Base-by-base conservation (phyloP, 1,140 invertebrate species). In the Lepidostoma basale region DNA sequence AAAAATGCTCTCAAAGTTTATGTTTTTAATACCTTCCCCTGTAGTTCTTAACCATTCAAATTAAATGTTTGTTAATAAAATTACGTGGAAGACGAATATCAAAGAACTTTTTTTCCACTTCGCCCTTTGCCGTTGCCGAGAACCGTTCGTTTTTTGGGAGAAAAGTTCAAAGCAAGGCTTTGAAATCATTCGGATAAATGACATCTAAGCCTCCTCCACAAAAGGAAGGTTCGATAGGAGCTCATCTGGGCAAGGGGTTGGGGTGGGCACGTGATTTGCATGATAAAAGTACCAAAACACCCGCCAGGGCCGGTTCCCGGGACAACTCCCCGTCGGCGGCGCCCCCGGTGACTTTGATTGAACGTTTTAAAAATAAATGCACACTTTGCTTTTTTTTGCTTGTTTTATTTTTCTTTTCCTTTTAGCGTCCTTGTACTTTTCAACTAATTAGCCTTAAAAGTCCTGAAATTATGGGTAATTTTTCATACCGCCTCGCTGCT, bases 161-260 rank as follows among this genome's bases (percentile, higher is more conserved):
- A 49, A 47, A 62, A 62, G 56, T 70, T 70, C 69, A 70, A 70
- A 70, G 69, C 69, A 26, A 20, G 44, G 69, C 36, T 60, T 69
- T 64, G 52, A 71, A 67, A 47, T 67, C 65, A 52, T 67, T 64
- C 64, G 69, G 62, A 71, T 71, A 71, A 71, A 71, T 67, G 65
- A 71, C 65, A 67, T 63, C 65, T 64, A 67, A 67, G 60, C 54
- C 52, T 56, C 52, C 59, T 62, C 67, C 45, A 33, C 56, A 28
- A 60, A 65, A 60, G 49, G 45, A 58, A 45, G 59, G 60, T 44
- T 56, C 60, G 59, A 54, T 69, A 56, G 30, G n/a, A 40, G 20
- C 52, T 62, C 62, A 58, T 60, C 62, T 58, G 28, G n/a, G n/a
- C n/a, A n/a, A n/a, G n/a, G n/a, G n/a, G n/a, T n/a, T n/a, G n/a